phyloP scores from a whole-genome alignment of 2,797 vertebrate genomes.

The Carduelis carduelis region DNA sequence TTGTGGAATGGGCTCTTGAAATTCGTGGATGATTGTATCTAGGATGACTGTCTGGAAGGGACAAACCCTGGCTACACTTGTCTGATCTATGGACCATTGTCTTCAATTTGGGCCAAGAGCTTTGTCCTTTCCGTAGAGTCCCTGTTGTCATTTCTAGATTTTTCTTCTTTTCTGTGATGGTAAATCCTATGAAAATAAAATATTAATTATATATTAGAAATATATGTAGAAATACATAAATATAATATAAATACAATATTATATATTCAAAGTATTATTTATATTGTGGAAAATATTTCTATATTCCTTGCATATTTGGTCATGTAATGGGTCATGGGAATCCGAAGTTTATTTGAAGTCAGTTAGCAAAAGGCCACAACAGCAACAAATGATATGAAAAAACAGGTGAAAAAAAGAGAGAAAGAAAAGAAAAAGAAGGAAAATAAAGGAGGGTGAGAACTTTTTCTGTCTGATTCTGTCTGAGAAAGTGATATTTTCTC shows the following conservation, averaged over 20 bases:
- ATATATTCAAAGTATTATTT: not conserved
- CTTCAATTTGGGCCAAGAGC: not conserved
- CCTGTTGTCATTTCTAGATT: not conserved
- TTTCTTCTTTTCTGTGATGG: not conserved
- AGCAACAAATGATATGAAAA: not conserved
- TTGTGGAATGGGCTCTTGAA: not conserved
- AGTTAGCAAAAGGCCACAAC: not conserved
- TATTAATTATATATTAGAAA: not conserved
- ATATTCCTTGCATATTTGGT: not conserved
- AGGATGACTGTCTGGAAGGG: not conserved
- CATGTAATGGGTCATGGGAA: not conserved
- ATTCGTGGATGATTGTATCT: not conserved
- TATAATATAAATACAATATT: too few relatives aligned
- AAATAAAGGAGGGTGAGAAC: not conserved
- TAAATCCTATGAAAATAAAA: not conserved
- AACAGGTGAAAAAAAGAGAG: accelerated
- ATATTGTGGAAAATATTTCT: not conserved
- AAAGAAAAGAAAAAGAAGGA: not conserved
- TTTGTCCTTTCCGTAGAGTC: not conserved
- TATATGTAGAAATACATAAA: not conserved
- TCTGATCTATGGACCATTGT: not conserved
- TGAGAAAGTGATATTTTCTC: conserved; percentile 24
- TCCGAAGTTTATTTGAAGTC: not conserved
- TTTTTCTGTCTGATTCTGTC: not conserved
- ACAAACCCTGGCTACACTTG: not conserved